These are phyloP conservation scores for Ephestia elutella DNA, from an alignment of 1,140 invertebrate species.

Conservation along the genomic window DNA sequence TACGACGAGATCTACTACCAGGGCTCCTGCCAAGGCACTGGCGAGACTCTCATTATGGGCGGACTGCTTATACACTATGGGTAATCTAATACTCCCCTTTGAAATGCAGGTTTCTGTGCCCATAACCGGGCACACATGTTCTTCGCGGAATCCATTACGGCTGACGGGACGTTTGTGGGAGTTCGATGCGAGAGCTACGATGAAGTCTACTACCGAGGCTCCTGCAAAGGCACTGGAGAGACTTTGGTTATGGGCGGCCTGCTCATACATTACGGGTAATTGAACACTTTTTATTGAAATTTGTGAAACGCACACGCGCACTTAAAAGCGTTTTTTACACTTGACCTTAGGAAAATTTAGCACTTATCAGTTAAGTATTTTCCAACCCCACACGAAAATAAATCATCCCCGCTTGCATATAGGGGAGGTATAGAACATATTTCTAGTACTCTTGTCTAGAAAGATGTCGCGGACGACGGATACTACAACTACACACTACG, in stretches of 20 bases:
- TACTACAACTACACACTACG: too few relatives aligned
- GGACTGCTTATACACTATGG: slow-evolving; percentile 73
- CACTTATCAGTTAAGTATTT: too few relatives aligned
- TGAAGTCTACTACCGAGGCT: slow-evolving; percentile 68
- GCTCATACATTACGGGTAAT: slow-evolving; percentile 72
- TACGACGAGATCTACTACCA: slow-evolving; percentile 74
- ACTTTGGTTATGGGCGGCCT: slow-evolving; percentile 75
- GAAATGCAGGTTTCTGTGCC: slow-evolving; percentile 67
- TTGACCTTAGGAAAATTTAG: too few relatives aligned
- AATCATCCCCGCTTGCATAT: too few relatives aligned
- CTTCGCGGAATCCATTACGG: slow-evolving; percentile 76
- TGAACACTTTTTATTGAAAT: background rate
- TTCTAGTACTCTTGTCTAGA: too few relatives aligned
- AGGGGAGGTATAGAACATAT: too few relatives aligned
- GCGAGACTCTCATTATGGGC: slow-evolving; percentile 73
- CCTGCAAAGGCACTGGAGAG: slow-evolving; percentile 69
- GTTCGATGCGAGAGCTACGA: slow-evolving; percentile 75
- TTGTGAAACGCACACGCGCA: background rate
- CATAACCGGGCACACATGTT: slow-evolving; percentile 76
- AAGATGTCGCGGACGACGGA: too few relatives aligned
- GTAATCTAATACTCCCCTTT: slow-evolving; percentile 32
- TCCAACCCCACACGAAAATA: too few relatives aligned
- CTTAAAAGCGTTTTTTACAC: background rate
- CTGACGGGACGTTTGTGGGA: slow-evolving; percentile 63
- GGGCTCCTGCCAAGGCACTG: slow-evolving; percentile 71